Conservation (phyloP, 2,113 vertebrate species). For the Antigone vipio region DNA sequence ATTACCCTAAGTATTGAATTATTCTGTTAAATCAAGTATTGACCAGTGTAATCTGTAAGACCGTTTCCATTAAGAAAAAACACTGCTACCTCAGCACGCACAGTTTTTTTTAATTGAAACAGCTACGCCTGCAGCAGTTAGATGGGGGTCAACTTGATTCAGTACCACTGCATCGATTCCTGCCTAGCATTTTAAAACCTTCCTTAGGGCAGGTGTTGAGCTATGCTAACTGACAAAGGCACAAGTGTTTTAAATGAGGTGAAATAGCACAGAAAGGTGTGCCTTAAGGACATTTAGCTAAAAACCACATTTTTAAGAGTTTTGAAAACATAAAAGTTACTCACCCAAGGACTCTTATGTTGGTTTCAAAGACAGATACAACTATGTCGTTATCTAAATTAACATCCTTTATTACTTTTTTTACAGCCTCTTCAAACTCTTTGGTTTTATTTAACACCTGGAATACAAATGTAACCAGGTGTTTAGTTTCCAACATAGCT, state of each 20-base stretch:
- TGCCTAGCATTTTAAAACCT: background rate
- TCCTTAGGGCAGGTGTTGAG: background rate
- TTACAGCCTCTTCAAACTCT: slow-evolving; percentile 96
- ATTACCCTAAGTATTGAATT: background rate
- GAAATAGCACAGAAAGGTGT: background rate
- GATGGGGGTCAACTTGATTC: background rate
- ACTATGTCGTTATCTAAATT: slow-evolving; percentile 97
- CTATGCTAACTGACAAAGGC: background rate
- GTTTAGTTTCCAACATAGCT: background rate
- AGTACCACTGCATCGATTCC: background rate
- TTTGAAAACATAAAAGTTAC: slow-evolving; percentile 36
- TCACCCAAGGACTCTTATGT: slow-evolving; percentile 98
- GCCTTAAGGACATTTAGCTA: background rate
- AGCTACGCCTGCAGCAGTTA: background rate
- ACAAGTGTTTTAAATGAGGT: background rate
- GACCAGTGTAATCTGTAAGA: background rate
- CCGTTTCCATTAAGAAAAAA: background rate
- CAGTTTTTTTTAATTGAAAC: background rate
- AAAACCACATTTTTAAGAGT: background rate
- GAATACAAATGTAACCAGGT: slow-evolving; percentile 29
- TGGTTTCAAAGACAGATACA: slow-evolving; percentile 98
- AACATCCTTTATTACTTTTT: slow-evolving; percentile 91
- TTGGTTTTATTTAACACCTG: slow-evolving; percentile 96
- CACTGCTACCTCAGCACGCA: background rate
- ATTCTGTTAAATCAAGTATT: background rate